These are phyloP conservation scores for Proisotoma minuta DNA, from an alignment of 2,888 invertebrate species.

Conservation along the genomic window DNA sequence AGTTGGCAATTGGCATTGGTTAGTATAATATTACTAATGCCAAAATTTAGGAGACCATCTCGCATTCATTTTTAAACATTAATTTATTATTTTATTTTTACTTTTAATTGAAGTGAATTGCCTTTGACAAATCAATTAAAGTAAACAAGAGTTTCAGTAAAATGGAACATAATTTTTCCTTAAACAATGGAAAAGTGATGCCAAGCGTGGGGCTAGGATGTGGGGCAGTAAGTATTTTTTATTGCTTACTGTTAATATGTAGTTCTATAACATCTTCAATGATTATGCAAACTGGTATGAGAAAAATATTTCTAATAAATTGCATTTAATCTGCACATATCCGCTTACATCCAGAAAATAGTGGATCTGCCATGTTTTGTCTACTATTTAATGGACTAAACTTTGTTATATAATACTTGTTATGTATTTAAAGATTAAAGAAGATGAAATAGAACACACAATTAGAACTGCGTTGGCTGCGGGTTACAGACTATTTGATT, in stretches of 20 bases:
- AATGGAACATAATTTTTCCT: background rate
- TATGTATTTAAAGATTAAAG: constrained; percentile 12
- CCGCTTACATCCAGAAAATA: background rate
- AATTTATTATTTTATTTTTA: no score
- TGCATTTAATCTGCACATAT: background rate
- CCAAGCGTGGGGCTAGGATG: constrained; percentile 26
- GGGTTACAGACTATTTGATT: constrained; percentile 72
- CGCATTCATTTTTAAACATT: no score
- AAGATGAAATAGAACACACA: constrained; percentile 15
- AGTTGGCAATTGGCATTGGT: no score
- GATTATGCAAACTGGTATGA: no score
- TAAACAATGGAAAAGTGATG: constrained; percentile 21
- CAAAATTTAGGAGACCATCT: no score
- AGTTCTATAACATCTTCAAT: no score
- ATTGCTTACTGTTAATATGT: no score
- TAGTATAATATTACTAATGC: no score
- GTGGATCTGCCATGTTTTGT: constrained; percentile 5
- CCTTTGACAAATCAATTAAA: no score
- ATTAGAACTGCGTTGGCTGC: constrained; percentile 60
- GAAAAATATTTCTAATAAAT: background rate
- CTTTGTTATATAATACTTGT: no score
- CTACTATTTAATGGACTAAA: no score
- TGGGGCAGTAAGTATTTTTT: constrained; percentile 22
- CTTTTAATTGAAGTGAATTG: no score
- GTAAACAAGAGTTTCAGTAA: background rate